A percentile compares a stretch with the other conserved stretches of the same genome.
These are phyloP conservation scores for Lomographa bimaculata DNA, from an alignment of 2,888 invertebrate species.

Conservation along the genomic window DNA sequence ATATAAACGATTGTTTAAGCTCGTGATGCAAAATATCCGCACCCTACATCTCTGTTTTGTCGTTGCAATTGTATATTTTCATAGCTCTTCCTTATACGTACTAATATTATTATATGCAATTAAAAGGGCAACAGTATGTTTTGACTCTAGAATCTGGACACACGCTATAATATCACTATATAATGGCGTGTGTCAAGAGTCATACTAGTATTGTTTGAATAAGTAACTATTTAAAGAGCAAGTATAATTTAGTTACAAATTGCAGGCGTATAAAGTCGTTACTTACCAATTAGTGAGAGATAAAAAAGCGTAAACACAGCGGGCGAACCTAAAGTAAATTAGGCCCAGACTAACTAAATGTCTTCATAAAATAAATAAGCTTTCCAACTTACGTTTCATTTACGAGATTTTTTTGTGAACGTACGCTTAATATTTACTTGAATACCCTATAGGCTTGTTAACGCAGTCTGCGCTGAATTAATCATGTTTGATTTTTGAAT, in stretches of 20 bases:
- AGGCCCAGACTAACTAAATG: constrained; percentile 34
- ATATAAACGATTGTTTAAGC: no score
- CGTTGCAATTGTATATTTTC: no score
- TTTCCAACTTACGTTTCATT: constrained; percentile 21
- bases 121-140: no score
- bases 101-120: no score
- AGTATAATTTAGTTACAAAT: constrained; percentile 41
- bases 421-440: constrained; percentile 8
- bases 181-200: no score
- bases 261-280: constrained; percentile 49
- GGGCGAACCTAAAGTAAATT: constrained; percentile 38
- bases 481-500: not conserved
- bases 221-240: not conserved
- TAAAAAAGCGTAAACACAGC: constrained; percentile 43
- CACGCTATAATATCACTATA: no score
- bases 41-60: no score
- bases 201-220: not conserved
- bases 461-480: not conserved
- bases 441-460: constrained; percentile 12
- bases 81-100: no score
- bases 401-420: constrained; percentile 22
- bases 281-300: constrained; percentile 50
- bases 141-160: no score
- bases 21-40: no score
- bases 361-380: constrained; percentile 40